Evolutionary conservation across 1,140 invertebrate genomes (phyloP).

Genomic region (Aphelinus certus): DNA sequence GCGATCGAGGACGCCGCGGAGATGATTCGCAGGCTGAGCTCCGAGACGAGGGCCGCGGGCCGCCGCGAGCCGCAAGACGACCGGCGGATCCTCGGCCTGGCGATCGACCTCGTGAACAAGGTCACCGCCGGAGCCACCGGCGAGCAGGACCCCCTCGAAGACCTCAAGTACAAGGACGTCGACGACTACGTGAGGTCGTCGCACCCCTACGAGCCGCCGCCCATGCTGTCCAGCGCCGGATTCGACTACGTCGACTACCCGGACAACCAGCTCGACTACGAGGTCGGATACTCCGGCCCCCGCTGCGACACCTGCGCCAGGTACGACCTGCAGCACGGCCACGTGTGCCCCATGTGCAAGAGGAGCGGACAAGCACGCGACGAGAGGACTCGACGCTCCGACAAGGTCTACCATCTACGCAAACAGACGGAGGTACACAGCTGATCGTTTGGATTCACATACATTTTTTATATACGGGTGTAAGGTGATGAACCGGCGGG

Average conservation of each 20-base stretch:
- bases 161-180: background rate
- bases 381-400: background rate
- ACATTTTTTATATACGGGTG: no score
- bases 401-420: slow-evolving; percentile 6
- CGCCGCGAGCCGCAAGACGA: slow-evolving; percentile 2
- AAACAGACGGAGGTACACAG: no score
- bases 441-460: no score
- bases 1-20: slow-evolving; percentile 27
- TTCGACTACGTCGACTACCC: slow-evolving; percentile 6
- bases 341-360: slow-evolving; percentile 20
- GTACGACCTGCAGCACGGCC: background rate
- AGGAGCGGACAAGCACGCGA: slow-evolving; percentile 1
- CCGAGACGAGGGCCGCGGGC: background rate
- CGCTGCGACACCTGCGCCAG: slow-evolving; percentile 23
- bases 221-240: slow-evolving; percentile 5
- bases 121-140: background rate
- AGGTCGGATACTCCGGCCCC: background rate
- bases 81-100: background rate
- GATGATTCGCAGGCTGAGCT: slow-evolving; percentile 14
- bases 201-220: background rate
- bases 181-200: slow-evolving; percentile 21
- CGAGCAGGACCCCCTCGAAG: background rate
- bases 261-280: background rate
- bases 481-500: no score
- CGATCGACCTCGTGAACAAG: slow-evolving; percentile 33